These are phyloP conservation scores for Rissa tridactyla DNA, from an alignment of 2,113 vertebrate genomes.

Conservation along the genomic window DNA sequence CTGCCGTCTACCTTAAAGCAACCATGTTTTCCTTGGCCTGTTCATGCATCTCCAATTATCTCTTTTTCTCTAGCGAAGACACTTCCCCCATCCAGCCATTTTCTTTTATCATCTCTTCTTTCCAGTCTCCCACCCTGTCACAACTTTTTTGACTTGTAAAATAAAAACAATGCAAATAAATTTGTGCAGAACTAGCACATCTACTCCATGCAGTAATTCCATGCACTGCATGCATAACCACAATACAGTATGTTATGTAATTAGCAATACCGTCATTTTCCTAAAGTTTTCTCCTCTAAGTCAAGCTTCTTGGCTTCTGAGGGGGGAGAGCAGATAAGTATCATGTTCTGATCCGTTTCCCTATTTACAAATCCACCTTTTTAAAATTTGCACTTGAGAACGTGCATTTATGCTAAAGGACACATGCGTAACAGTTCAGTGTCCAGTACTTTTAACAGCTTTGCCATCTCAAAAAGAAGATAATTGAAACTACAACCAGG, in stretches of 20 bases:
- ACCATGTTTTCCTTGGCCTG: neutral
- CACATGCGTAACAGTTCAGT: neutral
- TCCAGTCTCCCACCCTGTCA: neutral
- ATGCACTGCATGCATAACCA: neutral
- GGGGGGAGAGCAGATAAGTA: neutral
- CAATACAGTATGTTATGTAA: neutral
- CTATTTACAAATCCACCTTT: neutral
- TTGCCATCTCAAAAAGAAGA: neutral
- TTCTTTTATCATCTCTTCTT: neutral
- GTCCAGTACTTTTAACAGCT: neutral
- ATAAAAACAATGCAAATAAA: neutral
- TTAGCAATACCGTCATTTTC: neutral
- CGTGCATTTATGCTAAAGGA: neutral
- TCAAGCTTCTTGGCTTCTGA: neutral
- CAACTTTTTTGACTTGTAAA: neutral
- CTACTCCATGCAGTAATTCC: neutral
- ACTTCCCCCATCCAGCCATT: neutral
- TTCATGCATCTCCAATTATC: neutral
- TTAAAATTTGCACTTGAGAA: neutral
- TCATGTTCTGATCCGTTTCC: neutral
- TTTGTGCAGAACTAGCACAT: neutral
- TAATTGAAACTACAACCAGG: neutral
- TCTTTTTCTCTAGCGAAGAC: neutral
- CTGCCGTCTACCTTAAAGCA: neutral
- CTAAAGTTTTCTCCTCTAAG: neutral